Evolutionary conservation across 2,113 vertebrate species (phyloP).

Genomic region (Pagrus major): DNA sequence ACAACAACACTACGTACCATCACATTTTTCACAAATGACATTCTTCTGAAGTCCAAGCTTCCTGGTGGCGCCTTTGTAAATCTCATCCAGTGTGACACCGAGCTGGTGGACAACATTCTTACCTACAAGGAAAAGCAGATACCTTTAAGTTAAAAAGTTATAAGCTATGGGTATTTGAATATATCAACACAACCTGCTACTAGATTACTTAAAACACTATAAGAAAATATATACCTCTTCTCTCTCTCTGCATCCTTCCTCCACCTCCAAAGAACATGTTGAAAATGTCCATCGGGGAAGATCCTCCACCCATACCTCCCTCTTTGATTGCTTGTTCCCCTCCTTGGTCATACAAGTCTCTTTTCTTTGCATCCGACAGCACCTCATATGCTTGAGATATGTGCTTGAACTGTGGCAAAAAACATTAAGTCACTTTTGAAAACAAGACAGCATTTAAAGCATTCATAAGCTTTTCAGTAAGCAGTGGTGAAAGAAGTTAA

Average conservation of each 20-base stretch:
- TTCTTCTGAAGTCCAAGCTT: conserved; percentile 98
- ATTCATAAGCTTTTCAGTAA: too few relatives aligned
- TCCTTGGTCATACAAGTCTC: conserved; percentile 96
- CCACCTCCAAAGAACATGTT: conserved; percentile 99
- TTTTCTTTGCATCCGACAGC: conserved; percentile 95
- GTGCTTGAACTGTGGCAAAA: conserved; percentile 93
- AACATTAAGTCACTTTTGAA: not conserved
- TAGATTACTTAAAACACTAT: not conserved
- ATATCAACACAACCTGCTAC: not conserved
- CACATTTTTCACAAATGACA: conserved; percentile 95
- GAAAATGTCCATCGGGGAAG: conserved; percentile 98
- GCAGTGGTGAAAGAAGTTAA: too few relatives aligned
- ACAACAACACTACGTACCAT: conserved; percentile 84
- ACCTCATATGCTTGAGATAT: conserved; percentile 99
- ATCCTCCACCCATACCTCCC: conserved; percentile 89
- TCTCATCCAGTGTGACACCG: conserved; percentile 92
- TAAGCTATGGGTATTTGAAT: not conserved
- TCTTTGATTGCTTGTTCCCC: conserved; percentile 99
- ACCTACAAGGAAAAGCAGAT: conserved; percentile 78
- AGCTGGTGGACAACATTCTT: conserved; percentile 97
- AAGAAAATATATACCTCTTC: conserved; percentile 85
- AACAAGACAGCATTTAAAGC: not conserved
- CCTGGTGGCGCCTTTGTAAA: conserved; percentile 93
- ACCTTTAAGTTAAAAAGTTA: not conserved
- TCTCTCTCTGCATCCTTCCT: conserved; percentile 94